Percentiles rank a stretch among this genome's conserved stretches.
Evolutionary conservation across 2,888 invertebrate species (phyloP).

Genomic region (Troilus luridus): DNA sequence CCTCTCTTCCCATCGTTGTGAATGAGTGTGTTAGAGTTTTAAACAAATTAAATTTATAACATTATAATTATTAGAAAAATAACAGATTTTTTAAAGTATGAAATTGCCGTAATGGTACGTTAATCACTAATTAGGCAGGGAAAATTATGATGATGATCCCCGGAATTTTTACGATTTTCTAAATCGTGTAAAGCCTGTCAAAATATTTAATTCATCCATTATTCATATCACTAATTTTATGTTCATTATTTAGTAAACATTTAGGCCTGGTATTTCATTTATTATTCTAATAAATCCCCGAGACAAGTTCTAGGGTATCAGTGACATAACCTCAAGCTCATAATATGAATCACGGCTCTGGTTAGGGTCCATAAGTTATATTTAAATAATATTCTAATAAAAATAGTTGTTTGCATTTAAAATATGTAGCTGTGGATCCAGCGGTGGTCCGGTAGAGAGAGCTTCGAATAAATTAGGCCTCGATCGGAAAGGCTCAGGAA

Average conservation of each 20-base stretch:
- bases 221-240: neutral
- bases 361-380: neutral
- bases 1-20: no score
- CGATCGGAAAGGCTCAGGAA: neutral
- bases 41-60: no score
- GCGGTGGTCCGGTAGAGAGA: neutral
- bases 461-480: constrained; percentile 16
- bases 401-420: constrained; percentile 41
- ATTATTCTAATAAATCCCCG: neutral
- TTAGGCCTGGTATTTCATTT: no score
- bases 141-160: neutral
- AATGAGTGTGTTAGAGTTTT: no score
- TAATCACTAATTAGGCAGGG: neutral
- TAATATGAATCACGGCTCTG: neutral
- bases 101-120: neutral
- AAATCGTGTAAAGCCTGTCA: neutral
- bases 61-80: neutral
- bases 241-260: neutral
- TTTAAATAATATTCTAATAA: constrained; percentile 44
- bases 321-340: neutral
- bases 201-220: neutral
- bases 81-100: neutral
- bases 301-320: neutral
- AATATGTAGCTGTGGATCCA: neutral
- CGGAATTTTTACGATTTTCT: neutral